Percentiles rank a stretch among this genome's conserved stretches.
Evolutionary conservation across 1,140 invertebrate genomes (phyloP).

Genomic region (Saccostrea cuccullata): DNA sequence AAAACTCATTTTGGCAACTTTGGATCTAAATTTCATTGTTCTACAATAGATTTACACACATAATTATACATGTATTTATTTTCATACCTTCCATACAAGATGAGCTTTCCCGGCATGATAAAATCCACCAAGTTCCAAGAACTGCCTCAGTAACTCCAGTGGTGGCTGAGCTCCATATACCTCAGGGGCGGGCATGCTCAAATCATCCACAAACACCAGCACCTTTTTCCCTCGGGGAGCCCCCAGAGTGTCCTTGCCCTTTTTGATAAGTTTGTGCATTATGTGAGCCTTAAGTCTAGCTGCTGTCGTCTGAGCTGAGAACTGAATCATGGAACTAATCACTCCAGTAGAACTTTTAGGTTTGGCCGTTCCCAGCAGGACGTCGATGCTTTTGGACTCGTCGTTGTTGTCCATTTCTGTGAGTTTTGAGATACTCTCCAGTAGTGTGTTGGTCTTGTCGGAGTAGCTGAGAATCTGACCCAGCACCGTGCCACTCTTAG

Average conservation of each 20-base stretch:
- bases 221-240: conserved; percentile 77
- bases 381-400: conserved; percentile 56
- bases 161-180: conserved; percentile 78
- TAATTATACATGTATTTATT: neutral
- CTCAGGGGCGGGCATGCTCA: conserved; percentile 79
- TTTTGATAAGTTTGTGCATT: conserved; percentile 78
- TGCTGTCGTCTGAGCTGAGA: conserved; percentile 75
- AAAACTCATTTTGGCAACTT: neutral
- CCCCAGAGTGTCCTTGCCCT: conserved; percentile 73
- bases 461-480: conserved; percentile 75
- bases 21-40: neutral
- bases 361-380: conserved; percentile 62
- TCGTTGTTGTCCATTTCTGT: conserved; percentile 64
- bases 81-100: conserved; percentile 87
- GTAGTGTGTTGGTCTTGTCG: conserved; percentile 71
- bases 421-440: conserved; percentile 74
- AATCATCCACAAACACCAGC: conserved; percentile 80
- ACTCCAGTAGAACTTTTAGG: conserved; percentile 67
- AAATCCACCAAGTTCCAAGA: conserved; percentile 88
- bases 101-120: conserved; percentile 84
- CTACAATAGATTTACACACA: neutral
- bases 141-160: conserved; percentile 83
- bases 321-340: conserved; percentile 74
- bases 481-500: conserved; percentile 71
- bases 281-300: conserved; percentile 73